phyloP scores from a whole-genome alignment of 2,888 invertebrate genomes.

The Hipparchia sbordonii region DNA sequence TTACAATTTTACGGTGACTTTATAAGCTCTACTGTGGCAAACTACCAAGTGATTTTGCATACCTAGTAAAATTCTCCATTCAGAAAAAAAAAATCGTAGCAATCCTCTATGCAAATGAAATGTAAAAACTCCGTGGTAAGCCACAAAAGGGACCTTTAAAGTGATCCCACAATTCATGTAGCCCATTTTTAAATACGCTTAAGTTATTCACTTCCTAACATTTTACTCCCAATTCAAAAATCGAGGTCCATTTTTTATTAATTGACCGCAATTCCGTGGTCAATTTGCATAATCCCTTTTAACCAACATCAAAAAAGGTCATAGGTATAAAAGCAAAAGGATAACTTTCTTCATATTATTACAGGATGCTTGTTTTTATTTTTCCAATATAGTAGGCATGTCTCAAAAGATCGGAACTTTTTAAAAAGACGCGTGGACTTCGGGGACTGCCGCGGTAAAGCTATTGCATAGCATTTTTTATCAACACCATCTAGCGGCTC shows the following conservation, averaged over 20 bases:
- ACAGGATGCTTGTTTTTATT: neutral
- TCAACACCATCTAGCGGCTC: too few relatives aligned
- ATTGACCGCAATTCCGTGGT: too few relatives aligned
- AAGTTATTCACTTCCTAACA: neutral
- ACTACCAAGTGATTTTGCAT: too few relatives aligned
- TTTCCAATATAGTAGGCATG: conserved; percentile 4
- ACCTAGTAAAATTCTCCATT: too few relatives aligned
- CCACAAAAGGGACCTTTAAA: conserved; percentile 3
- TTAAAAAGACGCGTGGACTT: too few relatives aligned
- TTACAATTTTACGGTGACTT: too few relatives aligned
- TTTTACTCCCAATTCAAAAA: neutral
- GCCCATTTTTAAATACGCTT: neutral
- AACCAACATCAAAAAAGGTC: too few relatives aligned
- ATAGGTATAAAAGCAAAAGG: neutral
- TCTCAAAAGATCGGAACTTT: neutral
- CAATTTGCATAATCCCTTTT: too few relatives aligned
- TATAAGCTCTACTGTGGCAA: too few relatives aligned
- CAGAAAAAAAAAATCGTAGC: neutral
- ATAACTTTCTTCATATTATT: conserved; percentile 3
- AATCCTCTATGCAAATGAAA: neutral
- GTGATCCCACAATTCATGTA: neutral
- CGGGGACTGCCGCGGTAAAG: too few relatives aligned
- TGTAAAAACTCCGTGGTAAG: neutral
- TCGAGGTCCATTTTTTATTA: too few relatives aligned
- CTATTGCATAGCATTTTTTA: too few relatives aligned